Conservation (phyloP, 1,140 invertebrate species). For the Achatina immaculata region DNA sequence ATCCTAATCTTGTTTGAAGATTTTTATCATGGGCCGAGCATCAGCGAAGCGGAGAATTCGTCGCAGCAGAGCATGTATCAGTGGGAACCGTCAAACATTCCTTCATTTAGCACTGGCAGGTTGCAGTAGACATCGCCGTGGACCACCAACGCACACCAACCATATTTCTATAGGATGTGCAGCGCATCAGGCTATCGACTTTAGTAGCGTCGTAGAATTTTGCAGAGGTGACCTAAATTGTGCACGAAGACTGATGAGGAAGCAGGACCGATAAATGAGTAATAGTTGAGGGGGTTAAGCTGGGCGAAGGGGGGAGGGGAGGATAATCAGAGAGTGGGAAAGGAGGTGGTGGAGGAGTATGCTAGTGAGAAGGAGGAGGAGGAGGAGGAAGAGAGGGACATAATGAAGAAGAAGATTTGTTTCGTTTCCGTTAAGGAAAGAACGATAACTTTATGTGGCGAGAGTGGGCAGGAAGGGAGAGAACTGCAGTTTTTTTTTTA, state of each 20-base stretch:
- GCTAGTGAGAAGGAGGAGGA: neutral
- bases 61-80: too few relatives aligned
- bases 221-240: neutral
- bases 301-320: neutral
- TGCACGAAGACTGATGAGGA: conserved; percentile 1
- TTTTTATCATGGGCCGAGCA: too few relatives aligned
- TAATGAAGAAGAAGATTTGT: neutral
- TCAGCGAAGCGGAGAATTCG: too few relatives aligned
- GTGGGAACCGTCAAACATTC: too few relatives aligned
- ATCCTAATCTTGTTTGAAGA: too few relatives aligned
- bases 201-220: neutral
- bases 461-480: too few relatives aligned
- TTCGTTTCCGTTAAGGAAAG: too few relatives aligned
- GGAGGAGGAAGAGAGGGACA: neutral
- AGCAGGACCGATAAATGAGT: neutral
- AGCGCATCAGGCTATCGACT: conserved; percentile 7
- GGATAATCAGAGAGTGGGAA: neutral
- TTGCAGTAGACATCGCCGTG: neutral
- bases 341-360: neutral
- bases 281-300: neutral
- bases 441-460: too few relatives aligned
- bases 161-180: conserved; percentile 8
- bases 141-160: neutral
- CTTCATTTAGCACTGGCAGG: neutral
- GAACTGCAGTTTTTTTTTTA: too few relatives aligned